phyloP scores from a whole-genome alignment of 1,140 invertebrate genomes.

The Eriocheir sinensis region DNA sequence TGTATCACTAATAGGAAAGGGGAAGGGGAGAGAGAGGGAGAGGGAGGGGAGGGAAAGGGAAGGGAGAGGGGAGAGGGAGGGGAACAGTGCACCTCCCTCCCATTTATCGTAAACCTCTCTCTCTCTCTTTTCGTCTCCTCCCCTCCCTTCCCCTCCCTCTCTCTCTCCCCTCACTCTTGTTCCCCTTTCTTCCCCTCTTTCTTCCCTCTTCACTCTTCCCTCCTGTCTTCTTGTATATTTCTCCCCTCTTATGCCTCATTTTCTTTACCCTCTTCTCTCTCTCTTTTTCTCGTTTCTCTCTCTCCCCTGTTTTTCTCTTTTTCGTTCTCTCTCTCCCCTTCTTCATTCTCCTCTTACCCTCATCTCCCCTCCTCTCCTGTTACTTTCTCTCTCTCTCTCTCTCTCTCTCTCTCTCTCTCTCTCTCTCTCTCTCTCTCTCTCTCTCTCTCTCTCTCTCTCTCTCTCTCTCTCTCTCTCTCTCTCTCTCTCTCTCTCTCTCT shows the following conservation, averaged over 20 bases:
- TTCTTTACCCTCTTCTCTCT: too few relatives aligned
- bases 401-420: background rate
- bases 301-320: too few relatives aligned
- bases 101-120: background rate
- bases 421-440: background rate
- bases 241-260: too few relatives aligned
- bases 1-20: background rate
- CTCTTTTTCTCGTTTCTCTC: too few relatives aligned
- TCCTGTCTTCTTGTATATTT: background rate
- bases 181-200: background rate
- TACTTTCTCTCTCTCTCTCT: background rate
- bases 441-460: background rate
- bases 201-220: background rate
- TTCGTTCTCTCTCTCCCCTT: background rate
- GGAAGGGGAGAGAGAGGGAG: background rate
- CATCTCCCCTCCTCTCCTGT: background rate
- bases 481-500: background rate
- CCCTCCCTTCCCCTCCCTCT: background rate
- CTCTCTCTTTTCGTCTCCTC: background rate
- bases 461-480: background rate
- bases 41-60: background rate
- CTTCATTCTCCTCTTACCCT: background rate
- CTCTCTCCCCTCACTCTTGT: background rate
- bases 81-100: background rate
- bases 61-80: background rate